Evolutionary conservation across 1,140 invertebrate genomes (phyloP).

Genomic region (Pogonomyrmex barbatus): DNA sequence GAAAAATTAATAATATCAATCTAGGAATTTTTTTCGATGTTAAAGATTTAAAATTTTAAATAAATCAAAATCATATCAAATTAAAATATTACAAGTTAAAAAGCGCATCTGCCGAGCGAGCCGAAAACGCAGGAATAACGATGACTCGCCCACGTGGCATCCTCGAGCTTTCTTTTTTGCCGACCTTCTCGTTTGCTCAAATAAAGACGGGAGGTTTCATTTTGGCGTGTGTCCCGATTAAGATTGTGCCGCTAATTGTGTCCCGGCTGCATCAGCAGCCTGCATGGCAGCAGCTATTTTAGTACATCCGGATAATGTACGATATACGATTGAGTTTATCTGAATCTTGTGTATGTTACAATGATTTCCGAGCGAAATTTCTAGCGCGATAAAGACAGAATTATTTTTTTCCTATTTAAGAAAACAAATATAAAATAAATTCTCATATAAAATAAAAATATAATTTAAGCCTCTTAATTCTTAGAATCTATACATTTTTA

Average conservation of each 20-base stretch:
- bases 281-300: constrained; percentile 58
- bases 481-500: background rate
- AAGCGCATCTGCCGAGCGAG: background rate
- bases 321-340: background rate
- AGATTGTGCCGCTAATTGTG: constrained; percentile 67
- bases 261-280: constrained; percentile 54
- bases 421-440: background rate
- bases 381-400: background rate
- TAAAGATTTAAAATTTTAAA: background rate
- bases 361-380: background rate
- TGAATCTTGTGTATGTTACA: background rate
- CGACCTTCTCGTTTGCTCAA: constrained; percentile 18
- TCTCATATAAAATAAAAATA: background rate
- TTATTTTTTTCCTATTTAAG: too few species aligned
- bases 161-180: constrained; percentile 34
- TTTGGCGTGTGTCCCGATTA: constrained; percentile 64
- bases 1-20: background rate
- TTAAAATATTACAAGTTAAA: background rate
- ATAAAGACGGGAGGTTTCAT: constrained; percentile 31
- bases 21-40: background rate
- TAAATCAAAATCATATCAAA: too few species aligned
- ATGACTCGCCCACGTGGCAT: constrained; percentile 51
- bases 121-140: background rate
- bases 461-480: background rate
- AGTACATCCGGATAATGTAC: constrained; percentile 25